These are phyloP conservation scores for Turdus rufiventris DNA, from an alignment of 2,113 vertebrate species.

Conservation along the genomic window DNA sequence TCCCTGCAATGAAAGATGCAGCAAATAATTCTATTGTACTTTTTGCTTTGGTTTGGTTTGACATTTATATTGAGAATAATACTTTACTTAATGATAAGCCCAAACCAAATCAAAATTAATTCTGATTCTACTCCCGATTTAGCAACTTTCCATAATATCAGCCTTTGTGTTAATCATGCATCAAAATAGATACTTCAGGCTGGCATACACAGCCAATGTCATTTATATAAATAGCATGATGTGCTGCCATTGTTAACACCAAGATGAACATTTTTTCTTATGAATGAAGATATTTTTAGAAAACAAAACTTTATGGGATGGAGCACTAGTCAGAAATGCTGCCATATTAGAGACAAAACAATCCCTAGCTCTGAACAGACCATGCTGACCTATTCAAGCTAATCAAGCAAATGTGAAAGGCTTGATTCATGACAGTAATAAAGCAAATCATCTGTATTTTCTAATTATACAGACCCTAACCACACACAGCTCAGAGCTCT, in stretches of 20 bases:
- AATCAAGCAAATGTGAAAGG: constrained; percentile 2
- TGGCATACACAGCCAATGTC: neutral
- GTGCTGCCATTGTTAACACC: neutral
- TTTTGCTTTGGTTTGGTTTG: neutral
- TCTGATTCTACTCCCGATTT: neutral
- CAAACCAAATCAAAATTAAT: neutral
- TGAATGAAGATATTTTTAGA: neutral
- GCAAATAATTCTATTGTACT: neutral
- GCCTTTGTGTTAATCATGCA: neutral
- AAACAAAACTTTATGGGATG: neutral
- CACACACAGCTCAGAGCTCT: neutral
- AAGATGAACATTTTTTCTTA: neutral
- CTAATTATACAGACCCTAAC: neutral
- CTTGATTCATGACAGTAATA: neutral
- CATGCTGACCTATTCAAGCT: neutral
- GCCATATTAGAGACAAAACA: neutral
- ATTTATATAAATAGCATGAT: neutral
- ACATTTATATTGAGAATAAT: neutral
- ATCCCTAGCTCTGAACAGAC: neutral
- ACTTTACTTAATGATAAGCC: neutral
- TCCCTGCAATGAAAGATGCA: neutral
- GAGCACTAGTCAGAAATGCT: neutral
- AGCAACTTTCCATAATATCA: neutral
- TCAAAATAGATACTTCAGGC: neutral
- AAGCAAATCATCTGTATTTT: neutral